These are phyloP conservation scores for Eulemur macaco DNA, from an alignment of 2,113 vertebrate genomes.

Conservation along the genomic window DNA sequence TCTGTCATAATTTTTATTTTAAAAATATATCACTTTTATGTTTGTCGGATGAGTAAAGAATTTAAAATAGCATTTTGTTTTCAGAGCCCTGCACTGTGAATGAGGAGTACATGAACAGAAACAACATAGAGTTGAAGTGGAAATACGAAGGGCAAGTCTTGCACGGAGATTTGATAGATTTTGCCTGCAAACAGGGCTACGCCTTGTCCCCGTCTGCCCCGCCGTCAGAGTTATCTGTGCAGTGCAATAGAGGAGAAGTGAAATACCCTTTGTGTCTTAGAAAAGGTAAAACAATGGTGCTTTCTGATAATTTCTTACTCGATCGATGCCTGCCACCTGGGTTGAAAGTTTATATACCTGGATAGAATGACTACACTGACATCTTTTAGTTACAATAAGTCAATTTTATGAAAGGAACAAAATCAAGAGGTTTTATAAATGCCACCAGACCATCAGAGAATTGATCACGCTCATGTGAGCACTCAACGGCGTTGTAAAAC, in stretches of 20 bases:
- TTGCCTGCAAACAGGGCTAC: conserved; percentile 84
- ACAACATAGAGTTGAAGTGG: conserved; percentile 84
- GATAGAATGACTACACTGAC: neutral
- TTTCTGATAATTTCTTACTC: neutral
- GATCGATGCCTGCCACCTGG: neutral
- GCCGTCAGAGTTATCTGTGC: conserved; percentile 75
- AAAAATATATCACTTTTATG: neutral
- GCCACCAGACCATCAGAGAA: neutral
- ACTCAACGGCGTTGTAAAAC: neutral
- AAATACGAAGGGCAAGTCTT: conserved; percentile 79
- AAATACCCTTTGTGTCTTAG: conserved; percentile 82
- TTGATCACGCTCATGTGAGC: neutral
- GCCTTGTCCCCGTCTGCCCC: conserved; percentile 48
- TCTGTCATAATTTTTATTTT: neutral
- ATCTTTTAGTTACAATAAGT: neutral
- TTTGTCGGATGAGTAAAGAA: neutral
- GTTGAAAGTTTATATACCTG: neutral
- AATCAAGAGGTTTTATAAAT: neutral
- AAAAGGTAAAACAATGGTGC: conserved; percentile 78
- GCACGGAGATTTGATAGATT: conserved; percentile 86
- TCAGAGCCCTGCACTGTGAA: conserved; percentile 83
- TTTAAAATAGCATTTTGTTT: conserved; percentile 2
- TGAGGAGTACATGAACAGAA: conserved; percentile 66
- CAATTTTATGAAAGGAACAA: neutral
- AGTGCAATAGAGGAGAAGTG: conserved; percentile 79